A percentile compares a stretch with the other conserved stretches of the same genome.
Evolutionary conservation across 1,140 invertebrate species (phyloP).

Genomic region (Papilio glaucus): DNA sequence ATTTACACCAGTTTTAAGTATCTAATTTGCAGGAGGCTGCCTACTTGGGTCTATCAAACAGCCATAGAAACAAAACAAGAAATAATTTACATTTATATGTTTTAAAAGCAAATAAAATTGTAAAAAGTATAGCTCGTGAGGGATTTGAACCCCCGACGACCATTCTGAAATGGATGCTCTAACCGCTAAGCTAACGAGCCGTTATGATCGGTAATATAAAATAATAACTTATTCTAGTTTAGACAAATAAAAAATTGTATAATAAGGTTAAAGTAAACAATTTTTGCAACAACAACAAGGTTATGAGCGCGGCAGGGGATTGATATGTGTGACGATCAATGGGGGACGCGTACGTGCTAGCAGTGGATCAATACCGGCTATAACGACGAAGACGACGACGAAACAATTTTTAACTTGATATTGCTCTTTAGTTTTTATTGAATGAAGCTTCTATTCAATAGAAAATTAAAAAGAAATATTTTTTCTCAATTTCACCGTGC

Average conservation of each 20-base stretch:
- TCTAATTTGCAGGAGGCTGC: too few species aligned
- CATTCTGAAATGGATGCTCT: slow-evolving; percentile 9
- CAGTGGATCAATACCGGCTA: too few species aligned
- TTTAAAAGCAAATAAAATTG: not conserved
- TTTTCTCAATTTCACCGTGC: not conserved
- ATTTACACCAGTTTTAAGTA: too few species aligned
- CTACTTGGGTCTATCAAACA: too few species aligned
- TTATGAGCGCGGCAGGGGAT: too few species aligned
- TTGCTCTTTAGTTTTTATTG: too few species aligned
- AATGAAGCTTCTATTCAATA: not conserved
- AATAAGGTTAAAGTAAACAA: not conserved
- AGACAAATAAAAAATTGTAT: not conserved
- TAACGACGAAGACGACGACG: too few species aligned
- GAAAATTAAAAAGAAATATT: not conserved
- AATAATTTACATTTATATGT: not conserved
- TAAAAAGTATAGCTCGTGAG: slow-evolving; percentile 5
- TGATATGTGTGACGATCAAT: too few species aligned
- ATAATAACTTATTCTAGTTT: not conserved
- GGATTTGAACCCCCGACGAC: slow-evolving; percentile 18
- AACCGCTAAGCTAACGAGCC: slow-evolving; percentile 10
- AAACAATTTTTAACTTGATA: not conserved
- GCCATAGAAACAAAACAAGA: too few species aligned
- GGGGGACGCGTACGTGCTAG: too few species aligned
- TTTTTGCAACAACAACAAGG: too few species aligned
- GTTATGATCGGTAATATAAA: slow-evolving; percentile 35